phyloP scores from a whole-genome alignment of 1,140 invertebrate genomes.

The Eumaeus atala region DNA sequence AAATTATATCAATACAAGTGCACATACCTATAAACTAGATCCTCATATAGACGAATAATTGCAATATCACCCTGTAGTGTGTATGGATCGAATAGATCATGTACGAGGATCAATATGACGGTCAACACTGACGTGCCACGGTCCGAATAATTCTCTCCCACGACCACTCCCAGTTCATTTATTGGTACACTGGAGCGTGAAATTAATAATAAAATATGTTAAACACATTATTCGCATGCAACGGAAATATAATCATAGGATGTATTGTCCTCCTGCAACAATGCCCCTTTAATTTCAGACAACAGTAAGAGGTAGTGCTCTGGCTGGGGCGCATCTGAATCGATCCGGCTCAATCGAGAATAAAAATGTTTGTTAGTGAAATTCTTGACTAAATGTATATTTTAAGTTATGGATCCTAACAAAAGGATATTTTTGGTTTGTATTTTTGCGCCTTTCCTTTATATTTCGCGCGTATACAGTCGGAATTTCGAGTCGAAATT shows the following conservation, averaged over 20 bases:
- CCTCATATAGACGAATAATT: slow-evolving; percentile 40
- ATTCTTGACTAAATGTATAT: too few relatives aligned
- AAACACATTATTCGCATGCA: background rate
- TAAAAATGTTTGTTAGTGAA: too few relatives aligned
- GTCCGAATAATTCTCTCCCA: slow-evolving; percentile 51
- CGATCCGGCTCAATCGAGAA: too few relatives aligned
- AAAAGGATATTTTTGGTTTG: too few relatives aligned
- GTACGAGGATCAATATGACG: slow-evolving; percentile 38
- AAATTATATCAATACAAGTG: background rate
- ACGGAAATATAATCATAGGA: background rate
- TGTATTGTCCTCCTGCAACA: background rate
- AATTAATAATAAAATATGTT: slow-evolving; percentile 10
- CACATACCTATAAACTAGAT: slow-evolving; percentile 31
- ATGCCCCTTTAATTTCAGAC: too few relatives aligned
- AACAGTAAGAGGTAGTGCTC: too few relatives aligned
- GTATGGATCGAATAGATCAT: slow-evolving; percentile 40
- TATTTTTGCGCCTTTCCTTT: too few relatives aligned
- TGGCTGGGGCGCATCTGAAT: too few relatives aligned
- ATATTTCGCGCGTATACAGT: too few relatives aligned
- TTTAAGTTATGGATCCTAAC: too few relatives aligned
- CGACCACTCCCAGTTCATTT: slow-evolving; percentile 40
- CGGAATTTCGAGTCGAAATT: too few relatives aligned
- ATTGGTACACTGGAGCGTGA: slow-evolving; percentile 39
- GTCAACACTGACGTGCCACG: slow-evolving; percentile 37
- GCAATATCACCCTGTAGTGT: slow-evolving; percentile 40